These are phyloP conservation scores for Synergus japonicus DNA, from an alignment of 2,888 invertebrate species.

Conservation along the genomic window DNA sequence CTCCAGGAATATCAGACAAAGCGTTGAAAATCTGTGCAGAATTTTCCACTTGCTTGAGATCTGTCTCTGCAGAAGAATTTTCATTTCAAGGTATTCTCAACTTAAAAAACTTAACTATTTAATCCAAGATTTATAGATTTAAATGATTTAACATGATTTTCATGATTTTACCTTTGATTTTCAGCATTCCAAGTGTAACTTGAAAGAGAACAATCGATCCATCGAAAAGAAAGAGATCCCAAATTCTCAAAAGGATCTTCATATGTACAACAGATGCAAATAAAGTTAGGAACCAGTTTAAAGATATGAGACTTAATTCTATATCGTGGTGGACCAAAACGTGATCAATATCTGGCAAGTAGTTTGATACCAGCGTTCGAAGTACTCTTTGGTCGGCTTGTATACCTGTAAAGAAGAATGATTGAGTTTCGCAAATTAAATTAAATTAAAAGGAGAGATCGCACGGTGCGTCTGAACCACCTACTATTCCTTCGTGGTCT, in stretches of 20 bases:
- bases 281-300: conserved; percentile 98
- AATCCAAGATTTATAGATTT: not conserved
- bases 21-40: conserved; percentile 99
- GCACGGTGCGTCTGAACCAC: too few relatives aligned
- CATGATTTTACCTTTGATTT: conserved; percentile 81
- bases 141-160: not conserved
- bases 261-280: conserved; percentile 98
- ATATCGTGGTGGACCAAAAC: conserved; percentile 96
- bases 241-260: conserved; percentile 94
- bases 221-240: conserved; percentile 98
- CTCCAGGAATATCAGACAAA: conserved; percentile 96
- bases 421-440: conserved; percentile 23
- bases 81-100: conserved; percentile 28
- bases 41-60: conserved; percentile 92
- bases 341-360: conserved; percentile 92
- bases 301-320: conserved; percentile 95
- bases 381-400: conserved; percentile 98
- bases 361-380: conserved; percentile 92
- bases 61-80: conserved; percentile 80
- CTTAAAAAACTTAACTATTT: not conserved
- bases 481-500: too few relatives aligned
- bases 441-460: not conserved
- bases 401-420: conserved; percentile 80
- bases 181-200: conserved; percentile 95
- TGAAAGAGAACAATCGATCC: conserved; percentile 97